Evolutionary conservation across 2,888 invertebrate species (phyloP).

Genomic region (Dryobota labecula): DNA sequence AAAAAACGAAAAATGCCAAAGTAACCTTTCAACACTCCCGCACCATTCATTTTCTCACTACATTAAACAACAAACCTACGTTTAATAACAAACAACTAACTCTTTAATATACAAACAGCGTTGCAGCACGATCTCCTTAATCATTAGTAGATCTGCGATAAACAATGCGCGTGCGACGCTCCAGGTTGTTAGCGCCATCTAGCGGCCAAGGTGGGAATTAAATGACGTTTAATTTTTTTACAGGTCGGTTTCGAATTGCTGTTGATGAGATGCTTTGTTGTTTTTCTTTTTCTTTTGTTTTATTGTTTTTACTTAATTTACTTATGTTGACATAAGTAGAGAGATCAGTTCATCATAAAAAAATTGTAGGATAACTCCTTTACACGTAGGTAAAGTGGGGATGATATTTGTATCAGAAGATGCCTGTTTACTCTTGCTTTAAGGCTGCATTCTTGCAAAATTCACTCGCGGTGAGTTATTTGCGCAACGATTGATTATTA

Average conservation of each 20-base stretch:
- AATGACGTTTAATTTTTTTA: conserved; percentile 16
- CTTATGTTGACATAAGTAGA: too few relatives aligned
- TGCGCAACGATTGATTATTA: too few relatives aligned
- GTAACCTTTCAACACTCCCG: too few relatives aligned
- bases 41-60: conserved; percentile 1
- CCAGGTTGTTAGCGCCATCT: conserved; percentile 58
- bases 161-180: conserved; percentile 46
- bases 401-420: too few relatives aligned
- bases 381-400: too few relatives aligned
- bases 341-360: too few relatives aligned
- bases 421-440: too few relatives aligned
- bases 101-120: conserved; percentile 36
- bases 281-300: neutral
- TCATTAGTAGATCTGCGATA: conserved; percentile 48
- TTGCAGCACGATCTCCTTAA: conserved; percentile 53
- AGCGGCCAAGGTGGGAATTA: conserved; percentile 29
- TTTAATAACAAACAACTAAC: conserved; percentile 18
- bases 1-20: too few relatives aligned
- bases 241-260: neutral
- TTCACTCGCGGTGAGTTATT: too few relatives aligned
- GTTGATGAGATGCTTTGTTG: neutral
- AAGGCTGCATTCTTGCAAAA: too few relatives aligned
- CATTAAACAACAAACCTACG: conserved; percentile 32
- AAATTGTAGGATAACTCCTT: too few relatives aligned
- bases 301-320: too few relatives aligned